Conservation (phyloP, 2,797 vertebrate genomes). For the Pangasius macronema region DNA sequence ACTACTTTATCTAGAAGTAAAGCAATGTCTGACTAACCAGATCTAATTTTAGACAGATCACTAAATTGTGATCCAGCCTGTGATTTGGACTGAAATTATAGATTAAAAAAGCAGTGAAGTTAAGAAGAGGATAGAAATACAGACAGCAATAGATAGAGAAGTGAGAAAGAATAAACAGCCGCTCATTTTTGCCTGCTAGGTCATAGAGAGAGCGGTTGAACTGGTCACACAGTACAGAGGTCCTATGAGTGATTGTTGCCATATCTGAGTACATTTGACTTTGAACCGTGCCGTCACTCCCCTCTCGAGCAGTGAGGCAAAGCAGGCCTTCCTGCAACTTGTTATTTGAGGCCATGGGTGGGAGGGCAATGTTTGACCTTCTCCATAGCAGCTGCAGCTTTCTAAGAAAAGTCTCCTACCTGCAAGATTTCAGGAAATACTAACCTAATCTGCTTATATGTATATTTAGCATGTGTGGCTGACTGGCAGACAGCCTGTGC, state of each 20-base stretch:
- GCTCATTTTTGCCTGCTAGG: slow-evolving; percentile 77
- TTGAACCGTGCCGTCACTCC: slow-evolving; percentile 80
- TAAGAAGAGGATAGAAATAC: background rate
- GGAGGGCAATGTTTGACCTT: slow-evolving; percentile 52
- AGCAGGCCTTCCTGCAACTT: slow-evolving; percentile 61
- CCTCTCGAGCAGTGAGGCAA: slow-evolving; percentile 39
- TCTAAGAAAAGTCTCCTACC: slow-evolving; percentile 48
- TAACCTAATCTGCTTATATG: slow-evolving; percentile 35
- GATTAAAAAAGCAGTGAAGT: background rate
- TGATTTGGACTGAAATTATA: background rate
- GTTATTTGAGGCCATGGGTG: slow-evolving; percentile 75
- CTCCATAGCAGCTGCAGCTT: slow-evolving; percentile 35
- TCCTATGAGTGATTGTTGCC: slow-evolving; percentile 78
- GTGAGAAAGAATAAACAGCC: no score
- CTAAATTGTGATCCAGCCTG: background rate
- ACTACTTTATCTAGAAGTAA: background rate
- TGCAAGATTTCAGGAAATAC: slow-evolving; percentile 38
- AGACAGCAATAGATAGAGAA: slow-evolving; percentile 4
- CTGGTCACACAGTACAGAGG: slow-evolving; percentile 63
- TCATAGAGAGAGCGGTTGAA: slow-evolving; percentile 59
- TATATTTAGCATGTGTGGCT: slow-evolving; percentile 20
- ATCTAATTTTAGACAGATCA: background rate
- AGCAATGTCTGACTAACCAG: background rate
- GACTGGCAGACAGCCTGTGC: slow-evolving; percentile 15
- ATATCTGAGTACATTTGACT: slow-evolving; percentile 82